These are phyloP conservation scores for Chironomus striatipennis DNA, from an alignment of 1,140 invertebrate species.

Conservation along the genomic window DNA sequence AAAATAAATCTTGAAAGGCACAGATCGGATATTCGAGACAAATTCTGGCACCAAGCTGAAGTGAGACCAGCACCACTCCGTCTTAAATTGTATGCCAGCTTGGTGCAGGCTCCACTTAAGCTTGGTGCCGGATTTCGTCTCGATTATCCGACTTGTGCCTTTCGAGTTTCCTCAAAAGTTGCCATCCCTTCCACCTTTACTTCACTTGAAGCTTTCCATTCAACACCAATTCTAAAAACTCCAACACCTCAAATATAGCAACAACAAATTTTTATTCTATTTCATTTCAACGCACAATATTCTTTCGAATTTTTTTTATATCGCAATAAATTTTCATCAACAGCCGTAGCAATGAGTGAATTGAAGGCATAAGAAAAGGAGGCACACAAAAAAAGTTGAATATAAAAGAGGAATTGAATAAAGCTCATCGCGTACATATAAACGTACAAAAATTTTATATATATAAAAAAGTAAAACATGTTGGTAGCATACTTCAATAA, in stretches of 20 bases:
- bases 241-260: neutral
- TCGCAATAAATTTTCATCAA: slow-evolving; percentile 21
- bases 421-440: slow-evolving; percentile 16
- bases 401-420: slow-evolving; percentile 17
- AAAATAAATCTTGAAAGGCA: no score
- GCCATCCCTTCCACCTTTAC: neutral
- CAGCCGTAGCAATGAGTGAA: neutral
- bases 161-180: no score
- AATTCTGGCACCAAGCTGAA: no score
- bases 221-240: neutral
- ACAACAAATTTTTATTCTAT: neutral
- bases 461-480: neutral
- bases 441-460: neutral
- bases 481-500: slow-evolving; percentile 17
- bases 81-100: no score
- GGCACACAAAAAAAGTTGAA: neutral
- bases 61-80: no score
- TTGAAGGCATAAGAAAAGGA: no score
- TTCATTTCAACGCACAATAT: neutral
- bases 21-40: no score
- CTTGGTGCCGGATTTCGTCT: no score
- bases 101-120: no score
- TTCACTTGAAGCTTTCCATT: neutral
- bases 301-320: no score
- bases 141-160: no score